These are phyloP conservation scores for Aethes cnicana DNA, from an alignment of 2,888 invertebrate genomes.

Conservation along the genomic window DNA sequence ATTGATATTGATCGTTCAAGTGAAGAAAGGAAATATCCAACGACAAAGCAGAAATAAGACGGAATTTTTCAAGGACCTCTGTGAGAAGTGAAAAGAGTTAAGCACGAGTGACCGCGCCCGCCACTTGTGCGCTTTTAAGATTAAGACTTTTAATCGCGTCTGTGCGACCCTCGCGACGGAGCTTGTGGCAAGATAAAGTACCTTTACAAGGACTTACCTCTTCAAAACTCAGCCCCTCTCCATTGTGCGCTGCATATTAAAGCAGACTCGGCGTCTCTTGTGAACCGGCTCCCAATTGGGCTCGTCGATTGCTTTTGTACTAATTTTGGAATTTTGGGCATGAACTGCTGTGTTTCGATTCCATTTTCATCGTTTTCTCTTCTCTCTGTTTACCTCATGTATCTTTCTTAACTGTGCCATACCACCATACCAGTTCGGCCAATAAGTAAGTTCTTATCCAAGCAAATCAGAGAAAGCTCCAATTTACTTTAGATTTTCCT, in stretches of 20 bases:
- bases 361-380: too few species aligned
- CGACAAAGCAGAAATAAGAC: too few species aligned
- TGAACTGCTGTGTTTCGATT: conserved; percentile 44
- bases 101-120: conserved; percentile 37
- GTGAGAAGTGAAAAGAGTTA: conserved; percentile 32
- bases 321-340: conserved; percentile 63
- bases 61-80: background rate
- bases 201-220: conserved; percentile 68
- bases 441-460: conserved; percentile 37
- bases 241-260: conserved; percentile 79
- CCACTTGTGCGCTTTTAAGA: conserved; percentile 55
- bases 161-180: conserved; percentile 54
- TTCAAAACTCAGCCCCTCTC: conserved; percentile 71
- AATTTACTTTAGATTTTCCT: conserved; percentile 18
- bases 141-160: conserved; percentile 71
- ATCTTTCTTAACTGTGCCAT: too few species aligned
- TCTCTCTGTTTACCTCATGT: too few species aligned
- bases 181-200: conserved; percentile 74
- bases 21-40: too few species aligned
- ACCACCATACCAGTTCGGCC: too few species aligned
- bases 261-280: conserved; percentile 62
- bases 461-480: conserved; percentile 38
- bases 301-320: conserved; percentile 56
- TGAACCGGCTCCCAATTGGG: conserved; percentile 68
- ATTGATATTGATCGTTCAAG: too few species aligned